Evolutionary conservation across 2,888 invertebrate genomes (phyloP).

Genomic region (Exocentrus adspersus): DNA sequence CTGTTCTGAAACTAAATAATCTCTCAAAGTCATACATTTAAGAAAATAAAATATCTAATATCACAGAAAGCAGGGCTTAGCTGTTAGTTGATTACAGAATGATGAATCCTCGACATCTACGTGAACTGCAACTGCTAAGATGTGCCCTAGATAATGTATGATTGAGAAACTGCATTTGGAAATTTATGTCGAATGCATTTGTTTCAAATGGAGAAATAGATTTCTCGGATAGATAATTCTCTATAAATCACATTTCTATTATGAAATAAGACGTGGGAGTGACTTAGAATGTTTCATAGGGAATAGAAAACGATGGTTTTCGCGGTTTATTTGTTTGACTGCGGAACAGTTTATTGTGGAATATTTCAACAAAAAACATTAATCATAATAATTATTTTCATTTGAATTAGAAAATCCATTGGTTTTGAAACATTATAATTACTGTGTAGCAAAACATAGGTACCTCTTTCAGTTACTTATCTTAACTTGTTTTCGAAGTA

Average conservation of each 20-base stretch:
- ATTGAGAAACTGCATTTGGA: constrained; percentile 15
- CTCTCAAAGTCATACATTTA: not conserved
- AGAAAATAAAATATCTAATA: not conserved
- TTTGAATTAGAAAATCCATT: no score
- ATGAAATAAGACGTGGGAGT: no score
- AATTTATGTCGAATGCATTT: not conserved
- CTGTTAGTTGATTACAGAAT: constrained; percentile 9
- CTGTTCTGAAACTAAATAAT: not conserved
- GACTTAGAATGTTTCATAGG: no score
- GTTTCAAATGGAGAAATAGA: constrained; percentile 9
- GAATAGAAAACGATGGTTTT: no score
- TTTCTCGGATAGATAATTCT: not conserved
- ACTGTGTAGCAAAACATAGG: no score
- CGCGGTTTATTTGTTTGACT: no score
- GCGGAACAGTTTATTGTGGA: no score
- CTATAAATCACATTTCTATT: no score
- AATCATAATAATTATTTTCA: no score
- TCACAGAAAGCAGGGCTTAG: not conserved
- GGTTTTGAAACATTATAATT: no score
- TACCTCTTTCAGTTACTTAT: no score
- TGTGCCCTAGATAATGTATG: constrained; percentile 2
- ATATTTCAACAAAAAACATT: no score
- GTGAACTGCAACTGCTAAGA: not conserved
- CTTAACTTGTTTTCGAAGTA: not conserved
- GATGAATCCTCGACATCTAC: constrained; percentile 3